Conservation (phyloP, 2,797 vertebrate genomes). For the Hydrocynus forskahlii region DNA sequence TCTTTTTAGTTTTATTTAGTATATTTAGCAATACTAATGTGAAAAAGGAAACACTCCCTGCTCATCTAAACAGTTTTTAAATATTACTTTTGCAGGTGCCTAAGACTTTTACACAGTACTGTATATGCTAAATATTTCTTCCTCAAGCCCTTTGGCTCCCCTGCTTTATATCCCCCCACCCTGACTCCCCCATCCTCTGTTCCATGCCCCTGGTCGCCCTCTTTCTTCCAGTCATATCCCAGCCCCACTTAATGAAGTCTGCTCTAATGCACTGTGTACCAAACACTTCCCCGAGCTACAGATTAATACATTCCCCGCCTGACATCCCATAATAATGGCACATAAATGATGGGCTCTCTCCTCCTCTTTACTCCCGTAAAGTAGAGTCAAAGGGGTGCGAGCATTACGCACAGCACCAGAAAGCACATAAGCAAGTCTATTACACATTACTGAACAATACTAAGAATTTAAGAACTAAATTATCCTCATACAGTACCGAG, state of each 20-base stretch:
- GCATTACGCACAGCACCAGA: not conserved
- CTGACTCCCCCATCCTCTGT: not conserved
- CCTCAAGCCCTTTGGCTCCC: constrained; percentile 19
- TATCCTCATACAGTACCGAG: too few species aligned
- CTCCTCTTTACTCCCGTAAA: not conserved
- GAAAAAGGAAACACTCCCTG: too few species aligned
- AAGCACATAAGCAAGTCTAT: too few species aligned
- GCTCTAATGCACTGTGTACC: constrained; percentile 51
- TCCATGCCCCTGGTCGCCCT: constrained; percentile 6
- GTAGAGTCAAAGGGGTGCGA: not conserved
- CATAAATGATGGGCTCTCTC: constrained; percentile 20
- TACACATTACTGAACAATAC: too few species aligned
- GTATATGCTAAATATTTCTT: not conserved
- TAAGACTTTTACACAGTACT: too few species aligned
- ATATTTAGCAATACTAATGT: too few species aligned
- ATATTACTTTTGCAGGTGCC: too few species aligned
- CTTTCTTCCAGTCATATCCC: not conserved
- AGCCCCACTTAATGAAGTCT: constrained; percentile 57
- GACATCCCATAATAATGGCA: constrained; percentile 51
- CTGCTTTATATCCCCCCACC: constrained; percentile 1
- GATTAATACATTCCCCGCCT: constrained; percentile 43
- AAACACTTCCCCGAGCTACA: constrained; percentile 46
- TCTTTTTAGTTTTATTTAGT: too few species aligned
- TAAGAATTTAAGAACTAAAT: too few species aligned
- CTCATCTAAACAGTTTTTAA: too few species aligned